Conservation (phyloP, 2,888 invertebrate species). For the Xanthorhoe spadicearia region DNA sequence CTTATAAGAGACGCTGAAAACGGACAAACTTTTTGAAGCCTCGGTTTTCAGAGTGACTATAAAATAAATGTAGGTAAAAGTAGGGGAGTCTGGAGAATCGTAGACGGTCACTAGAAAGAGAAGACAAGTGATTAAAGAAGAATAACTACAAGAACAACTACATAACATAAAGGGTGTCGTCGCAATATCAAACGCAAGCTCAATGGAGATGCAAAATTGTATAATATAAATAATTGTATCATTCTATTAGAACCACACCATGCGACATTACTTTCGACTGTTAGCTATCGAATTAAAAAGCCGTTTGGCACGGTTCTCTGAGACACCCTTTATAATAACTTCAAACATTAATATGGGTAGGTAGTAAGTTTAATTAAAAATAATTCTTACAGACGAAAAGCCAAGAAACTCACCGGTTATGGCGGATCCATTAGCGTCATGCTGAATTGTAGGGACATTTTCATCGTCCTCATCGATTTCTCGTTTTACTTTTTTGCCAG, state of each 20-base stretch:
- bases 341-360: neutral
- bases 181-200: neutral
- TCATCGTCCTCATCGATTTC: constrained; percentile 43
- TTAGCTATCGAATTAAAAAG: neutral
- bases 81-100: constrained; percentile 21
- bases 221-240: neutral
- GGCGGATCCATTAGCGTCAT: constrained; percentile 49
- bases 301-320: neutral
- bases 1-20: constrained; percentile 9
- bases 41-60: constrained; percentile 21
- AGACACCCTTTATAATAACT: constrained; percentile 3
- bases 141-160: neutral
- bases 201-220: neutral
- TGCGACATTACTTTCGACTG: neutral
- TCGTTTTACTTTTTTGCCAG: constrained; percentile 49
- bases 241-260: neutral
- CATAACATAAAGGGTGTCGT: neutral
- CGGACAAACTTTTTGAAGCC: constrained; percentile 27
- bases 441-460: constrained; percentile 28
- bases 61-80: constrained; percentile 24
- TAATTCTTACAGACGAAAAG: neutral
- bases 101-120: constrained; percentile 31
- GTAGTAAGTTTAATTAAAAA: neutral
- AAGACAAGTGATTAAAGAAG: constrained; percentile 21
- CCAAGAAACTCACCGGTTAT: constrained; percentile 52